A percentile compares a stretch with the other conserved stretches of the same genome.
phyloP scores from a whole-genome alignment of 1,140 invertebrate species.

The Globodera rostochiensis region DNA sequence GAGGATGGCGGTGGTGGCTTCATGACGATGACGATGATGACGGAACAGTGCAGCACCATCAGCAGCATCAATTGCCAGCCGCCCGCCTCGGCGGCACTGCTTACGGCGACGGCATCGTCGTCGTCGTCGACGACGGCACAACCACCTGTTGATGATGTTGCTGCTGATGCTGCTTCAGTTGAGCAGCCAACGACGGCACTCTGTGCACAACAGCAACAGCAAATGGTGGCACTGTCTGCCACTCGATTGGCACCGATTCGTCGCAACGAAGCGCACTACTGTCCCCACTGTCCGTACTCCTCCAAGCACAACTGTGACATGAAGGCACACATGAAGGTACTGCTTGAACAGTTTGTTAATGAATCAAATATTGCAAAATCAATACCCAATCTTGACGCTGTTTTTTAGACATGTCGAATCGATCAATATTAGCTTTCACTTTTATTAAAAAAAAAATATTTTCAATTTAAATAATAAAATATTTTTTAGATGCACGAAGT shows the following conservation, averaged over 20 bases:
- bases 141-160: not conserved
- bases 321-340: conserved; percentile 45
- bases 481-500: conserved; percentile 30
- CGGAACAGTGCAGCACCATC: not conserved
- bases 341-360: too few relatives aligned
- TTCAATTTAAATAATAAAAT: not conserved
- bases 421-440: too few relatives aligned
- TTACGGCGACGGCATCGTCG: not conserved
- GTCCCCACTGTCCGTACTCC: conserved; percentile 41
- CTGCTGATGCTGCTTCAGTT: not conserved
- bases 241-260: not conserved
- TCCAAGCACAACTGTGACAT: conserved; percentile 47
- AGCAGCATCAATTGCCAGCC: not conserved
- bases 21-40: not conserved
- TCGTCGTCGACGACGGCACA: not conserved
- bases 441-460: too few relatives aligned
- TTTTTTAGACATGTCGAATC: too few relatives aligned
- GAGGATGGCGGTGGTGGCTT: conserved; percentile 6
- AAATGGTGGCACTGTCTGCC: not conserved
- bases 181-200: not conserved
- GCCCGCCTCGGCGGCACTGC: not conserved
- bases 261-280: conserved; percentile 27
- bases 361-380: too few relatives aligned
- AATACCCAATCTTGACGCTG: too few relatives aligned
- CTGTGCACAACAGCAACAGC: not conserved